Conservation (phyloP, 2,888 invertebrate species). For the Lasioglossum zephyrum region DNA sequence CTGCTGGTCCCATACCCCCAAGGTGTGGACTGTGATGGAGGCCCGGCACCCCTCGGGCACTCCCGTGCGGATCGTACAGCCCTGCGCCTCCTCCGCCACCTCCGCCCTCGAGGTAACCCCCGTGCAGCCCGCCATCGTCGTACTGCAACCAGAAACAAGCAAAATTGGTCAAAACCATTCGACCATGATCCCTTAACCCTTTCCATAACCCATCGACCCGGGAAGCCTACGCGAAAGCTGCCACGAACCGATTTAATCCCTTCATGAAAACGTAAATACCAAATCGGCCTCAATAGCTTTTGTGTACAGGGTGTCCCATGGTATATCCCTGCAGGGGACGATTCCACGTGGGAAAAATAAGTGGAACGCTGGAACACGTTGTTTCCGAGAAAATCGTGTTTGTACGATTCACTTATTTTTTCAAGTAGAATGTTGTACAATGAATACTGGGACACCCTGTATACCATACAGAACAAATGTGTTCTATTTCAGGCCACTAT, state of each 20-base stretch:
- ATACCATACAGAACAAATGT: too few species aligned
- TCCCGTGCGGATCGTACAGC: constrained; percentile 92
- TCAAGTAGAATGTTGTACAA: too few species aligned
- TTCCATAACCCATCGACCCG: not conserved
- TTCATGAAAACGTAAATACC: not conserved
- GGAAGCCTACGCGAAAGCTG: not conserved
- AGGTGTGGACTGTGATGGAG: constrained; percentile 87
- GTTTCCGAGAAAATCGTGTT: too few species aligned
- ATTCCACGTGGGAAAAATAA: too few species aligned
- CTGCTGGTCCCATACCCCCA: constrained; percentile 85
- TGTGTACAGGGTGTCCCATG: too few species aligned
- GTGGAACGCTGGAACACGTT: too few species aligned
- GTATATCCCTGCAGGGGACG: too few species aligned
- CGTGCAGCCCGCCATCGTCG: constrained; percentile 95
- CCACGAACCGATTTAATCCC: not conserved
- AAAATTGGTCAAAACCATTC: constrained; percentile 42
- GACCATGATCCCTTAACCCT: not conserved
- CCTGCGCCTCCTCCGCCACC: constrained; percentile 87
- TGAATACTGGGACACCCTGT: too few species aligned
- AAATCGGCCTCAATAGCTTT: too few species aligned
- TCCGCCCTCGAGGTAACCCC: constrained; percentile 92
- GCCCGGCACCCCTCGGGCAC: constrained; percentile 87
- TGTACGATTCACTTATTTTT: too few species aligned
- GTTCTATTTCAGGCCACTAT: too few species aligned
- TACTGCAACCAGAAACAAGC: constrained; percentile 87